Base-by-base conservation (phyloP, 2,113 vertebrate genomes). In the Microcebus murinus region DNA sequence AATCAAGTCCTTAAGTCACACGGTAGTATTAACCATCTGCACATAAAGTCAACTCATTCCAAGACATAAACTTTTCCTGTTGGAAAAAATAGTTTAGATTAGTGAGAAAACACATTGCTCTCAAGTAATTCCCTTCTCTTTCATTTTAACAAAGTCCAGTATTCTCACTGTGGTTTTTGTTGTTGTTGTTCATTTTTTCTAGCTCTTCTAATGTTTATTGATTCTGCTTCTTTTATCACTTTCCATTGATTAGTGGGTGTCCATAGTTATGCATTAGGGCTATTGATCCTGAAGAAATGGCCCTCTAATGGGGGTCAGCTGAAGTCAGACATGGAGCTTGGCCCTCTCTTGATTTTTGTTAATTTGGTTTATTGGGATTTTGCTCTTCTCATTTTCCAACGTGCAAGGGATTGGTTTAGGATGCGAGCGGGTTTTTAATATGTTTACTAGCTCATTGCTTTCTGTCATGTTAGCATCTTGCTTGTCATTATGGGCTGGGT, bases 361-460 rank as follows among this genome's bases (percentile, higher is more conserved):
- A 98, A 98, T 98, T 98, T 98, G 90, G 81, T 97, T 98, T 98
- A 98, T 98, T 98, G 98, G 95, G 90, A 98, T 98, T 98, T 98
- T 98, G 90, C 85, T 98, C 96, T 98, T 98, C 97, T 98, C 91
- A 96, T 98, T 98, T 98, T 97, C 91, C 93, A 97, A 93, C 95
- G 95, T 96, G 70, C 50, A 98, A 96, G 97, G 4, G 68, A 97
- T 98, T 97, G 59, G 73, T 82, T 92, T 59, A 42, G 17, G 48
- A 65, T 87, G 31, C 92, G 71, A 20, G 34, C 83, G 81, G 67
- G 73, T 89, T 93, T 94, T 91, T 80, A 92, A 86, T 87, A 48
- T 86, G 81, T 86, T 94, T 73, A n/a, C 82, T 55, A 79, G n/a
- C 45, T 93, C 50, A 27, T 20, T 96, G 48, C 34, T 95, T 92